Evolutionary conservation across 2,797 vertebrate genomes (phyloP).

Genomic region (Micropoecilia bifurca): DNA sequence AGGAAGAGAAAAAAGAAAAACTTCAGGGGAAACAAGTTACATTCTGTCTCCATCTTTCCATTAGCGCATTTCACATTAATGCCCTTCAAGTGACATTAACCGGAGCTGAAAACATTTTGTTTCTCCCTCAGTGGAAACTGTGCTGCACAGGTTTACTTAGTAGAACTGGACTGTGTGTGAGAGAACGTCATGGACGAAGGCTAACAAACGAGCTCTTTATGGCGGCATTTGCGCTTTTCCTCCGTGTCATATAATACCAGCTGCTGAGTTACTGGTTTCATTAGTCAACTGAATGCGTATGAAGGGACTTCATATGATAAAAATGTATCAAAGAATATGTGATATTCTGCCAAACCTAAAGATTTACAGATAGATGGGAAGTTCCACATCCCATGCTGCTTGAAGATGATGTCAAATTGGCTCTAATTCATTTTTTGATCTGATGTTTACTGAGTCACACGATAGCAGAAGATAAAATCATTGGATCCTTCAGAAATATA

Average conservation of each 20-base stretch:
- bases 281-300: background rate
- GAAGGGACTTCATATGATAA: background rate
- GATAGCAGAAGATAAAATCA: background rate
- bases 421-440: background rate
- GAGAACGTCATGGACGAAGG: background rate
- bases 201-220: background rate
- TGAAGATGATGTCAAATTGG: background rate
- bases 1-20: background rate
- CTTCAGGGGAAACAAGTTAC: conserved; percentile 47
- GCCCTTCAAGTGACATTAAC: conserved; percentile 37
- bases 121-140: conserved; percentile 34
- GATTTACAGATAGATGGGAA: background rate
- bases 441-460: background rate
- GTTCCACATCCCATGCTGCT: background rate
- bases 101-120: conserved; percentile 31
- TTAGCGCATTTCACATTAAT: conserved; percentile 44
- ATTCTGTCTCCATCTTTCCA: conserved; percentile 64
- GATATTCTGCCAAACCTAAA: background rate
- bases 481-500: background rate
- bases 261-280: background rate
- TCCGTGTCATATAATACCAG: background rate
- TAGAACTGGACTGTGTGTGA: background rate
- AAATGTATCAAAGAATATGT: background rate
- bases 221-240: background rate
- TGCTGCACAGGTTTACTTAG: conserved; percentile 7